A percentile compares a stretch with the other conserved stretches of the same genome.
Conservation (phyloP, 2,113 vertebrate genomes). For the Phaethornis superciliosus region DNA sequence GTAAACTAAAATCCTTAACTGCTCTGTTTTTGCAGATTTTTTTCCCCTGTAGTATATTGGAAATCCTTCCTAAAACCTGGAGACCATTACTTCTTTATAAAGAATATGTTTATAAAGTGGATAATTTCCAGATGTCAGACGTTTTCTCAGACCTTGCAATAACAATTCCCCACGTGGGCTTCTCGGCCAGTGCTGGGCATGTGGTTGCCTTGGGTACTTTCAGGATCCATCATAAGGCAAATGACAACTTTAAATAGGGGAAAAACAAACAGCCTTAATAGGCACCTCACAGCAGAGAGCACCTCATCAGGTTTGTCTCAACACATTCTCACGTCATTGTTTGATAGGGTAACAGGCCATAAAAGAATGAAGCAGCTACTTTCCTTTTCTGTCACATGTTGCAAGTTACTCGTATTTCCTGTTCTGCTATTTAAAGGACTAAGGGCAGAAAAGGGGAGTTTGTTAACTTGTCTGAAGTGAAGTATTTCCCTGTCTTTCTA, state of each 20-base stretch:
- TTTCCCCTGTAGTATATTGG: not conserved
- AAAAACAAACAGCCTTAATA: slow-evolving; percentile 20
- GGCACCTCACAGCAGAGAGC: not conserved
- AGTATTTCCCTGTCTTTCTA: not conserved
- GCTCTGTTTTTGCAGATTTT: not conserved
- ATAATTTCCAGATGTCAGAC: slow-evolving; percentile 50
- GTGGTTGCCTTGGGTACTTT: slow-evolving; percentile 11
- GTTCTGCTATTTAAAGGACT: slow-evolving; percentile 39
- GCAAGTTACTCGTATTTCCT: slow-evolving; percentile 41
- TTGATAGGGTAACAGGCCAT: slow-evolving; percentile 21
- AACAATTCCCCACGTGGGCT: not conserved
- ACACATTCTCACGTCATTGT: slow-evolving; percentile 26
- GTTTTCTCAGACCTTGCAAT: slow-evolving; percentile 11
- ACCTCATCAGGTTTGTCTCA: slow-evolving; percentile 29
- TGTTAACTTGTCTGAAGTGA: slow-evolving; percentile 28
- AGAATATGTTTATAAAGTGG: slow-evolving; percentile 15
- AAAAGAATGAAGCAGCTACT: slow-evolving; percentile 32
- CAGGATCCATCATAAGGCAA: not conserved
- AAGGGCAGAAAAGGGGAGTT: slow-evolving; percentile 6
- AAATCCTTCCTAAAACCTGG: slow-evolving; percentile 13
- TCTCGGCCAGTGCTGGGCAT: not conserved
- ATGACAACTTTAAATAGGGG: not conserved
- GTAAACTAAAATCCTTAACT: not conserved
- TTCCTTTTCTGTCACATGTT: slow-evolving; percentile 51
- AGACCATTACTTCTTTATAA: slow-evolving; percentile 27